These are phyloP conservation scores for Labrus mixtus DNA, from an alignment of 2,113 vertebrate genomes.

Conservation along the genomic window DNA sequence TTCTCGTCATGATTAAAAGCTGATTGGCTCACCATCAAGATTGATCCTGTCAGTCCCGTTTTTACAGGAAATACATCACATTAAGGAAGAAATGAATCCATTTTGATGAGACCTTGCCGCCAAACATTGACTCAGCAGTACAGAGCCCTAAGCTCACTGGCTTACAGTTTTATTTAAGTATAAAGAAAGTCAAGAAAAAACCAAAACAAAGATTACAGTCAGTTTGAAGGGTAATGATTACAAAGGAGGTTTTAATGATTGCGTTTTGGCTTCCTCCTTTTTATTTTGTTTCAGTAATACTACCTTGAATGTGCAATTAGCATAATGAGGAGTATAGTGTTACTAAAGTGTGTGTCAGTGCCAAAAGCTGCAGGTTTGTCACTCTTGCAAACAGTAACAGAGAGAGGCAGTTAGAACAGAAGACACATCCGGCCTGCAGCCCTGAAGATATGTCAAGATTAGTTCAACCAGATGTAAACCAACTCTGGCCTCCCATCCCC, in stretches of 20 bases:
- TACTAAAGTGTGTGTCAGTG: constrained; percentile 26
- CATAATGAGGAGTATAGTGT: constrained; percentile 31
- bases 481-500: not conserved
- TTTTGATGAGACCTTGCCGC: not conserved
- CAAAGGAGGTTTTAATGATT: not conserved
- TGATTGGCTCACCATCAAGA: constrained; percentile 4
- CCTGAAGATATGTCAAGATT: constrained; percentile 45
- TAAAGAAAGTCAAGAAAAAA: not conserved
- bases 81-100: constrained; percentile 19
- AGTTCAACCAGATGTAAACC: constrained; percentile 50
- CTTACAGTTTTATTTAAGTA: not conserved
- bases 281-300: constrained; percentile 8
- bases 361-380: constrained; percentile 20
- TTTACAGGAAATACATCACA: constrained; percentile 24
- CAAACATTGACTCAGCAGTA: not conserved
- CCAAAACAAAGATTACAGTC: not conserved
- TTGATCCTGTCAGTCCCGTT: not conserved
- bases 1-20: not conserved
- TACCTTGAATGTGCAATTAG: not conserved
- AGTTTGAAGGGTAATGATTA: not conserved
- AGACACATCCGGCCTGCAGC: constrained; percentile 22
- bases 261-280: not conserved
- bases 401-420: not conserved
- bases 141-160: not conserved
- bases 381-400: constrained; percentile 1